Evolutionary conservation across 2,797 vertebrate species (phyloP).

Genomic region (Leptoclinus maculatus): DNA sequence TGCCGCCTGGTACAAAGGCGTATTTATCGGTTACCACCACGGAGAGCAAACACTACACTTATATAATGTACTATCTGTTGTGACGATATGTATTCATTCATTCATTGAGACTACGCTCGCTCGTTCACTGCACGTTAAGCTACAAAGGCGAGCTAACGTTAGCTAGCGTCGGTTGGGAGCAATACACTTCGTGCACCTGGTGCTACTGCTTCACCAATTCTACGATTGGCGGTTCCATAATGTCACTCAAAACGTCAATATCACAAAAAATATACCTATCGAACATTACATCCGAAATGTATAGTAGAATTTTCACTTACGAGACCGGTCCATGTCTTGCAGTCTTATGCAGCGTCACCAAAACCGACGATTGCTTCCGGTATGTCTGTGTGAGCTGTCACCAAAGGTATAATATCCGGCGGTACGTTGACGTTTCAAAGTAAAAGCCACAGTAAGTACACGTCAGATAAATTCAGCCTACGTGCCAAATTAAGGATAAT

Average conservation of each 20-base stretch:
- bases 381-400: slow-evolving; percentile 40
- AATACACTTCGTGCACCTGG: neutral
- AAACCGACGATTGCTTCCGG: slow-evolving; percentile 79
- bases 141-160: slow-evolving; percentile 11
- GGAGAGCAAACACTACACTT: neutral
- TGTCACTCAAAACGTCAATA: rapidly evolving
- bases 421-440: slow-evolving; percentile 29
- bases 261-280: rapidly evolving
- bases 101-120: slow-evolving; percentile 53
- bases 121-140: slow-evolving; percentile 41
- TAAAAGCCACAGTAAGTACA: slow-evolving; percentile 27
- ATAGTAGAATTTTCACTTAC: slow-evolving; percentile 74
- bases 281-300: neutral
- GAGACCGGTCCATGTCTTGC: slow-evolving; percentile 81
- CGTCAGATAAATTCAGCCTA: neutral
- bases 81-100: slow-evolving; percentile 39
- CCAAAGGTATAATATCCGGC: slow-evolving; percentile 42
- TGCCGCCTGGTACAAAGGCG: neutral
- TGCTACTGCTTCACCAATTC: neutral
- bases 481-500: neutral
- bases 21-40: neutral
- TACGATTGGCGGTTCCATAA: neutral
- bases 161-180: slow-evolving; percentile 48
- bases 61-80: neutral
- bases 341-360: slow-evolving; percentile 86